Evolutionary conservation across 2,888 invertebrate genomes (phyloP), one percentile per base, ranked within the genome.

Genomic region (Seira ritae): DNA sequence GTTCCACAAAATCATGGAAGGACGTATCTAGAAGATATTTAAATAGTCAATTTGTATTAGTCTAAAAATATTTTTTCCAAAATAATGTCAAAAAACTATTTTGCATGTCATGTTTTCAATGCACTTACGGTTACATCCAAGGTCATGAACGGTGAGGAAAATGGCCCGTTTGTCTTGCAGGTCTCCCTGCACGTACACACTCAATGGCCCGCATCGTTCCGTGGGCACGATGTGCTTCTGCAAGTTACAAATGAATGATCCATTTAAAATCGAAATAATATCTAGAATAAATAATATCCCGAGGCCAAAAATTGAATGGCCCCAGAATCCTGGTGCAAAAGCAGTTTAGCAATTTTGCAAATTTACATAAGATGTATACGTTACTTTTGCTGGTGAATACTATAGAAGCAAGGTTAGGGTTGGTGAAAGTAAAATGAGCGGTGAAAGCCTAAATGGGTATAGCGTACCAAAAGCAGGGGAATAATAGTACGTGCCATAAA

Each of bases 131-230:
- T 95, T 95, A 90, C 94, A 94, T 90, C 97, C 97, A 90, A 97
- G 92, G 91, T 97, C 97, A 91, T 97, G 97, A 0, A 97, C 96
- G 37, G 97, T 97, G 76, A 97, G 91, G 90, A 97, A 96, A 87
- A 96, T 94, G 84, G 96, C 96, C 91, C 95, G 92, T 90, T 95
- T 95, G 89, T 95, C 95, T 90, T 95, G 94, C 89, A 96, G 91
- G 91, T 95, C 95, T 81, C 96, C 96, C 96, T 96, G 92, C 23
- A 95, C 95, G 89, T 95, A 94, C 1, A 95, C 95, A 86, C 94
- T 94, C 68, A 95, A 93, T 88, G 94, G 94, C 55, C 95, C 95
- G 90, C 94, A 94, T 89, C 94, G 92, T 90, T 95, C 94, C 68
- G 95, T 95, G 90, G 93, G 94, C 89, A 95, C 94, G 87, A 94